Evolutionary conservation across 2,797 vertebrate species (phyloP).

Genomic region (Chelon auratus): DNA sequence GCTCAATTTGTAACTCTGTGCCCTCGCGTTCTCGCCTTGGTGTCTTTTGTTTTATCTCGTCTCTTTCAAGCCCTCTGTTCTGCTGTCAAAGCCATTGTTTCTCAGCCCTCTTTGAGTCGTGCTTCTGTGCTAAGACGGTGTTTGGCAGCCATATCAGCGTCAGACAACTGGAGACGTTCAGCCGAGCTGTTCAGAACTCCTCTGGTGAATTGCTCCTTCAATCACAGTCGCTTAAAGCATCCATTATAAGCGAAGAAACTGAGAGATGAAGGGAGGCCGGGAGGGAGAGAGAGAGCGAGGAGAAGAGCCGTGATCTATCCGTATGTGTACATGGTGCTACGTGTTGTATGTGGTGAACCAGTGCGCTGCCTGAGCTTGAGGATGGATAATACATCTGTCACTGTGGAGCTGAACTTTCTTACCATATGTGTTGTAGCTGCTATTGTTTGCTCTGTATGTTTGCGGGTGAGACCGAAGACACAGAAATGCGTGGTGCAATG

Average conservation of each 20-base stretch:
- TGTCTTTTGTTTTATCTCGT: conserved; percentile 29
- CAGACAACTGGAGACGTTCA: conserved; percentile 58
- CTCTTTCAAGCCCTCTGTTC: conserved; percentile 28
- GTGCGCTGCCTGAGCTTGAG: not conserved
- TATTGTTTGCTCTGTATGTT: conserved; percentile 19
- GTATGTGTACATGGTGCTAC: conserved; percentile 17
- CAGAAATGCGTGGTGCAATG: conserved; percentile 4
- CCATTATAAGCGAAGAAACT: conserved; percentile 57
- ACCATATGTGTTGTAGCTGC: not conserved
- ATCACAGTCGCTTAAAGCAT: conserved; percentile 63
- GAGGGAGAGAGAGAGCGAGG: not conserved
- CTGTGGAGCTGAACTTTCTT: conserved; percentile 1
- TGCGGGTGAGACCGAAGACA: conserved; percentile 3
- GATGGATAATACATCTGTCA: conserved; percentile 12
- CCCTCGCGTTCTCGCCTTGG: conserved; percentile 6
- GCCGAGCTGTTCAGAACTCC: conserved; percentile 59
- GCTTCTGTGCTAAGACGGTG: conserved; percentile 5
- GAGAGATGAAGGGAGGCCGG: conserved; percentile 6
- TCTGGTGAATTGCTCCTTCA: conserved; percentile 56
- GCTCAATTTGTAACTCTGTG: conserved; percentile 36
- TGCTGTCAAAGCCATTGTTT: conserved; percentile 44
- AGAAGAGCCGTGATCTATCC: conserved; percentile 20
- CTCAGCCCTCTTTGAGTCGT: conserved; percentile 31
- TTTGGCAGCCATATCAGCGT: conserved; percentile 45
- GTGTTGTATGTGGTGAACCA: conserved; percentile 22